Conservation (phyloP, 2,888 invertebrate species). For the Nudaria mundana region DNA sequence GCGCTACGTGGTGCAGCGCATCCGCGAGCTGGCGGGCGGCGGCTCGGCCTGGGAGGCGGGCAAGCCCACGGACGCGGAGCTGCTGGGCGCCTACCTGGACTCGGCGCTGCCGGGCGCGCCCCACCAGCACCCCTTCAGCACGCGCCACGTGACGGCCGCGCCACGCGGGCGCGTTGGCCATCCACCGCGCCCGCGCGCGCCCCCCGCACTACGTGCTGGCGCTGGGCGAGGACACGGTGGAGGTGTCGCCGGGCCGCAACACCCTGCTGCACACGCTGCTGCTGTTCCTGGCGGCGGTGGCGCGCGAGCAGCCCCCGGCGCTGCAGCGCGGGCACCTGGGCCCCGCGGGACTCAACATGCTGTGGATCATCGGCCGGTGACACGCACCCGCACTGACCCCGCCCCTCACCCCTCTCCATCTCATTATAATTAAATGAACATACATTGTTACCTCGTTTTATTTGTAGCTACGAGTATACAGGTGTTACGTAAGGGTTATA, state of each 20-base stretch:
- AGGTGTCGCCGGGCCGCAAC: constrained; percentile 84
- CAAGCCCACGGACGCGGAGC: constrained; percentile 92
- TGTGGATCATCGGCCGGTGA: constrained; percentile 87
- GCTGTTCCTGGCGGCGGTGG: constrained; percentile 88
- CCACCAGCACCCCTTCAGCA: constrained; percentile 61
- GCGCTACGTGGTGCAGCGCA: constrained; percentile 90
- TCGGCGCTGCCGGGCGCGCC: constrained; percentile 69
- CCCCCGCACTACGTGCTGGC: constrained; percentile 27
- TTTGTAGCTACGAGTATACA: too few species aligned
- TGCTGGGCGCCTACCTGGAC: constrained; percentile 93
- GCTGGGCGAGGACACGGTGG: constrained; percentile 28
- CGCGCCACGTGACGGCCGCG: constrained; percentile 61
- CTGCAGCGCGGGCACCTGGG: constrained; percentile 60
- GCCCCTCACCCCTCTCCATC: too few species aligned
- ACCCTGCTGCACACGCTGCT: constrained; percentile 93
- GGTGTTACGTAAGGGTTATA: too few species aligned
- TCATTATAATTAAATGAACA: too few species aligned
- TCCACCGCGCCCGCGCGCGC: constrained; percentile 21
- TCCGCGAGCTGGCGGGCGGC: constrained; percentile 89
- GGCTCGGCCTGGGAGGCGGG: constrained; percentile 91
- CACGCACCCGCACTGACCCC: constrained; percentile 5
- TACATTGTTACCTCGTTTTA: too few species aligned
- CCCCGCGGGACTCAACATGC: constrained; percentile 85
- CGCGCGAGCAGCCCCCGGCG: constrained; percentile 83
- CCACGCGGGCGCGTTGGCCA: constrained; percentile 8